Evolutionary conservation across 2,797 vertebrate genomes (phyloP), one percentile per base, ranked within the genome.

Genomic region (Discoglossus pictus): DNA sequence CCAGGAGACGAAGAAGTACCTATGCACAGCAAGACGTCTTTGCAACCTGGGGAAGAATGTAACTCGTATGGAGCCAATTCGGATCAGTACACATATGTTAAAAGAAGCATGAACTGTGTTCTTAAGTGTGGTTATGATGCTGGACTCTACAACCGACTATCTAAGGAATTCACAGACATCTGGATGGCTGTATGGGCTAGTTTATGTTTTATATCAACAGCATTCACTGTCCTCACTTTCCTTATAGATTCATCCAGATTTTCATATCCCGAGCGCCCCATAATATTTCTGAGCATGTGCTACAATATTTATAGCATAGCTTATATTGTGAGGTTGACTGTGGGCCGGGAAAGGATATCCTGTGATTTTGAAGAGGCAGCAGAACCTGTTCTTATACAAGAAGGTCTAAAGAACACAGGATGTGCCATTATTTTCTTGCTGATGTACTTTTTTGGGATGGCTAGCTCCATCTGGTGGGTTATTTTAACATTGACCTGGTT

Each of bases 381-480:
- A 12, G 93, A 96, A 66, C 96, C 96, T 10, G 92, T 99, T 80
- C 89, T 99, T 69, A 94, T 98, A 68, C 95, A 98, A 86, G 97
- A 98, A 86, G 97, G 97, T 62, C 89, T 99, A 78, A 99, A 99
- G 88, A 99, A 97, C 88, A 98, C 97, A 25, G 95, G 97, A 82
- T 99, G 97, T 77, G 96, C 97, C 73, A 97, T 98, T 61, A 97
- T 99, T 86, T 99, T 99, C 87, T 92, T 99, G 76, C 91, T 99
- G 75, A 94, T 97, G 84, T 99, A 99, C 82, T 99, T 99, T 88
- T 99, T 99, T 20, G 96, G 97, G 80, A 99, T 99, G 97, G 96
- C 97, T 50, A 98, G 96, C 83, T 99, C 97, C 73, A 95, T 99
- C 81, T 98, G 97, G 97, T 91, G 90, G 90, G 97, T 99, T 73